Evolutionary conservation across 2,797 vertebrate species (phyloP).

Genomic region (Morelia viridis): DNA sequence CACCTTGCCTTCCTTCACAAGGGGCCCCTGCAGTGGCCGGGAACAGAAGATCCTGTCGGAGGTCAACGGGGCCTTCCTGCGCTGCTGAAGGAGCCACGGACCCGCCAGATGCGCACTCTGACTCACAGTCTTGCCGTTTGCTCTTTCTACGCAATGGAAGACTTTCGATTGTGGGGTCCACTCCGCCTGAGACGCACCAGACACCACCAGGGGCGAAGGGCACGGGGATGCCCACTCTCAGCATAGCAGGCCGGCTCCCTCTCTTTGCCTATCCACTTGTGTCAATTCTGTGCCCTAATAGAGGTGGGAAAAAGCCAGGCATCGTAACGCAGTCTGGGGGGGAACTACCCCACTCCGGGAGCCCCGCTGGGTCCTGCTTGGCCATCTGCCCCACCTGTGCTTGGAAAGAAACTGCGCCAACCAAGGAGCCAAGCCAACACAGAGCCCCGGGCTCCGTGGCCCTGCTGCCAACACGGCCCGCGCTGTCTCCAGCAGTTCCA

Average conservation of each 20-base stretch:
- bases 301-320: too few relatives aligned
- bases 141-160: neutral
- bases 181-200: neutral
- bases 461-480: neutral
- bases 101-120: neutral
- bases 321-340: too few relatives aligned
- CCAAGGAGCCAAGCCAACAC: neutral
- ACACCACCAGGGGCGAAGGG: neutral
- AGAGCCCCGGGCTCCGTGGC: too few relatives aligned
- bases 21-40: neutral
- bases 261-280: neutral
- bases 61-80: neutral
- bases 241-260: neutral
- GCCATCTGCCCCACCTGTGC: neutral
- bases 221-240: neutral
- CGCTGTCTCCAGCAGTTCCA: neutral
- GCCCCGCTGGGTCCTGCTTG: neutral
- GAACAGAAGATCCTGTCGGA: neutral
- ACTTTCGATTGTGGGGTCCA: neutral
- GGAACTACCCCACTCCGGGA: neutral
- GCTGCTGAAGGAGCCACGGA: neutral
- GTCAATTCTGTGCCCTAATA: neutral
- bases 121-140: neutral
- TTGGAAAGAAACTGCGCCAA: neutral
- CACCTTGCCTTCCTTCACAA: neutral